Conservation (phyloP, 2,113 vertebrate species). For the Atractosteus spatula region DNA sequence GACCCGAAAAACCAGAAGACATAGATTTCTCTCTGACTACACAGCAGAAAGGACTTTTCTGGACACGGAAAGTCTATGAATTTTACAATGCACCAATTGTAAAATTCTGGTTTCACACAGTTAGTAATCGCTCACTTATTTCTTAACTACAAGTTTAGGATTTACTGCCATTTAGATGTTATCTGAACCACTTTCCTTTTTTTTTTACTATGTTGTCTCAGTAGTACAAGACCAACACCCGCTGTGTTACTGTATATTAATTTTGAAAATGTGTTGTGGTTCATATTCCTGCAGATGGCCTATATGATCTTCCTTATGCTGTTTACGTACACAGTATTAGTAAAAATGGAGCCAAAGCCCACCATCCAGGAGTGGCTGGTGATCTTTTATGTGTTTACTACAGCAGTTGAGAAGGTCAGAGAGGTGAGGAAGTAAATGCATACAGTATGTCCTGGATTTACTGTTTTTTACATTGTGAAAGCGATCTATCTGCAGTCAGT, state of each 20-base stretch:
- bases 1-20: conserved; percentile 46
- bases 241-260: neutral
- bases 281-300: conserved; percentile 70
- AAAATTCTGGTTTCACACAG: conserved; percentile 97
- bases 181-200: too few relatives aligned
- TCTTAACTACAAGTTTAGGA: neutral
- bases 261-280: neutral
- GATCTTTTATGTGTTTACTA: conserved; percentile 84
- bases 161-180: too few relatives aligned
- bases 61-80: conserved; percentile 79
- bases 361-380: conserved; percentile 87
- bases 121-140: conserved; percentile 54
- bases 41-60: conserved; percentile 56
- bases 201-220: too few relatives aligned
- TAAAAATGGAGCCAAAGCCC: conserved; percentile 82
- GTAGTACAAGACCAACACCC: too few relatives aligned
- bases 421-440: conserved; percentile 72
- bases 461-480: too few relatives aligned
- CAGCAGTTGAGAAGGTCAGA: conserved; percentile 83
- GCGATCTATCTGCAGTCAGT: too few relatives aligned
- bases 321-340: conserved; percentile 86
- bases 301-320: conserved; percentile 90
- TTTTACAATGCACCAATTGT: conserved; percentile 96
- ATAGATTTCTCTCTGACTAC: conserved; percentile 24
- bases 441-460: too few relatives aligned